Evolutionary conservation across 2,888 invertebrate genomes (phyloP).

Genomic region (Halocaridina rubra): DNA sequence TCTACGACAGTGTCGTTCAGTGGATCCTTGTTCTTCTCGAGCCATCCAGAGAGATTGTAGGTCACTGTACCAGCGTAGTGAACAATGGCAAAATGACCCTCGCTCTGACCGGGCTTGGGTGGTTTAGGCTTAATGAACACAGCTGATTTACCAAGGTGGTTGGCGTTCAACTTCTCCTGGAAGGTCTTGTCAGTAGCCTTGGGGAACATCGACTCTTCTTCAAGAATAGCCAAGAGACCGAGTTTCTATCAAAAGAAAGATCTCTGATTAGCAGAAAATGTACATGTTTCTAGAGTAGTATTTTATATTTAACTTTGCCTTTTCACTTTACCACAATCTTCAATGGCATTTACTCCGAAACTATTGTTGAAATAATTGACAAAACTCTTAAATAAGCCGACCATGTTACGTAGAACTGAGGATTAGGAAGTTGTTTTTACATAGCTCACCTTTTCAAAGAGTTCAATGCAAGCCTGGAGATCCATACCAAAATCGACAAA

Average conservation of each 20-base stretch:
- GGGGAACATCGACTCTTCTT: conserved; percentile 99
- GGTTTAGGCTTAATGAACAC: conserved; percentile 97
- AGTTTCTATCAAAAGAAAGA: conserved; percentile 70
- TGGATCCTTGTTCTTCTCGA: conserved; percentile 99
- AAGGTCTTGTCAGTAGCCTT: conserved; percentile 99
- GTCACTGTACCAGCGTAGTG: conserved; percentile 99
- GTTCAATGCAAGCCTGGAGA: conserved; percentile 96
- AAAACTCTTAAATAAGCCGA: too few species aligned
- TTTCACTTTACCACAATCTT: too few species aligned
- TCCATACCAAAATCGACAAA: conserved; percentile 99
- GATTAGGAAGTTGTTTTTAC: too few species aligned
- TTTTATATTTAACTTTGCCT: too few species aligned
- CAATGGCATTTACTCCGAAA: too few species aligned
- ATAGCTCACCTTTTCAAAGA: conserved; percentile 84
- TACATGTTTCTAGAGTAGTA: too few species aligned
- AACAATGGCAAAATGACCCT: conserved; percentile 98
- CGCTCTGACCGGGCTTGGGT: conserved; percentile 95
- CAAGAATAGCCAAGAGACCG: conserved; percentile 99
- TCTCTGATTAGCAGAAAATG: too few species aligned
- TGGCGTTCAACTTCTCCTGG: conserved; percentile 97
- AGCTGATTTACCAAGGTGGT: conserved; percentile 98
- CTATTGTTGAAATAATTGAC: too few species aligned
- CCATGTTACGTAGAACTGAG: too few species aligned
- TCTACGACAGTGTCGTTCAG: conserved; percentile 99
- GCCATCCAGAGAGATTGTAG: conserved; percentile 98